Percentiles rank a stretch among this genome's conserved stretches.
Evolutionary conservation across 2,113 vertebrate genomes (phyloP).

Genomic region (Macroglossus sobrinus): DNA sequence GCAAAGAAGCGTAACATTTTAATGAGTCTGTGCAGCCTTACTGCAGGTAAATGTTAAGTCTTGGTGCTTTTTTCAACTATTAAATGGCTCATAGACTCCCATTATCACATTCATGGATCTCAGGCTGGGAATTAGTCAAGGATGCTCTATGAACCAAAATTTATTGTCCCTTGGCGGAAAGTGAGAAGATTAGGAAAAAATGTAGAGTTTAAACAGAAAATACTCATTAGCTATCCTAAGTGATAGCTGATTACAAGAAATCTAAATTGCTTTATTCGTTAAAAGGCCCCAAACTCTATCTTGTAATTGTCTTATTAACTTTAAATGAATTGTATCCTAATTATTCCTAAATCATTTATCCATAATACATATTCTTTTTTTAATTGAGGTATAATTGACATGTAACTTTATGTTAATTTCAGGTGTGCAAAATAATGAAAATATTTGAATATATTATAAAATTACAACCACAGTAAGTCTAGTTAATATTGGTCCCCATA

Average conservation of each 20-base stretch:
- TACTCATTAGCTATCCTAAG: background rate
- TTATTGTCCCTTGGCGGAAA: background rate
- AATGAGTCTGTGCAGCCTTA: background rate
- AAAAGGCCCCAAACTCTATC: background rate
- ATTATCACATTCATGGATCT: background rate
- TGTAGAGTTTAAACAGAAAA: conserved; percentile 7
- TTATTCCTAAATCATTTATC: background rate
- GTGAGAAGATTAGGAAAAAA: background rate
- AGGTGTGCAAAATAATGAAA: background rate
- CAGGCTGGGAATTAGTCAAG: background rate
- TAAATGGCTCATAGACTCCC: background rate
- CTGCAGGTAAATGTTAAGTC: background rate
- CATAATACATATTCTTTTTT: background rate
- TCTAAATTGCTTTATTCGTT: background rate
- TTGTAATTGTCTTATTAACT: background rate
- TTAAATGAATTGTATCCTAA: background rate
- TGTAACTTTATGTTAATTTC: background rate
- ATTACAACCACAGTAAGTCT: background rate
- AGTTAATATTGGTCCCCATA: background rate
- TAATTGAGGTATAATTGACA: background rate
- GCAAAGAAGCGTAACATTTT: conserved; percentile 23
- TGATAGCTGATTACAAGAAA: background rate
- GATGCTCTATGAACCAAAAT: background rate
- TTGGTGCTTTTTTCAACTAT: conserved; percentile 6
- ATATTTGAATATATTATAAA: background rate